phyloP scores from a whole-genome alignment of 2,888 invertebrate species.

The Cataglyphis albicans region DNA sequence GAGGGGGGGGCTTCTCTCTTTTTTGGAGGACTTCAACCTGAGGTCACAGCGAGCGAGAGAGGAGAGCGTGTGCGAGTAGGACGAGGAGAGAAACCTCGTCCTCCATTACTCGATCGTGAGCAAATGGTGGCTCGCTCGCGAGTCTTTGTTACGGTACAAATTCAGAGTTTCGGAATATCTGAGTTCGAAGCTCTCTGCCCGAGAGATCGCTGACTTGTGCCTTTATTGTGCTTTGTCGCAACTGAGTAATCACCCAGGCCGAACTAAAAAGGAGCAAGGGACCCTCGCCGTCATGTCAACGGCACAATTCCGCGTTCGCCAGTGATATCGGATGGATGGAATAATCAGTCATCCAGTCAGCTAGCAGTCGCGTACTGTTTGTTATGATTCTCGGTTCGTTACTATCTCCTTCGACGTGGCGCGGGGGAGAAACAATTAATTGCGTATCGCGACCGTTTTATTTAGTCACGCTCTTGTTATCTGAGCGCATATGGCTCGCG shows the following conservation, averaged over 20 bases:
- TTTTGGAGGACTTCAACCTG: slow-evolving; percentile 73
- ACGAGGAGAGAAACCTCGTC: slow-evolving; percentile 77
- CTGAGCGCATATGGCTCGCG: slow-evolving; percentile 55
- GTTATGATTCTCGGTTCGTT: slow-evolving; percentile 76
- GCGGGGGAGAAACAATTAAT: slow-evolving; percentile 72
- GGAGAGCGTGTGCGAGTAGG: slow-evolving; percentile 56
- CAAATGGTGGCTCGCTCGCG: slow-evolving; percentile 82
- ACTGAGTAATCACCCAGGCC: slow-evolving; percentile 40
- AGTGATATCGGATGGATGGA: slow-evolving; percentile 54
- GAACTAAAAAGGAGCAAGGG: background rate
- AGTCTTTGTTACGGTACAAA: slow-evolving; percentile 78
- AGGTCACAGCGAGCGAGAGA: slow-evolving; percentile 68
- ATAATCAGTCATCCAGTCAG: slow-evolving; percentile 14
- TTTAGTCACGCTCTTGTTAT: slow-evolving; percentile 68
- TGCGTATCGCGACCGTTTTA: slow-evolving; percentile 77
- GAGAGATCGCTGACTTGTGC: slow-evolving; percentile 54
- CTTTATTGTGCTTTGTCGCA: slow-evolving; percentile 56
- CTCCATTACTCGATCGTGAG: slow-evolving; percentile 84
- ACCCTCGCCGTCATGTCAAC: slow-evolving; percentile 64
- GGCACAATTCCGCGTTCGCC: slow-evolving; percentile 62
- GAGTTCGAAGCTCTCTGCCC: background rate
- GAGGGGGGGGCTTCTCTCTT: slow-evolving; percentile 65
- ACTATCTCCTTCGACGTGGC: slow-evolving; percentile 66
- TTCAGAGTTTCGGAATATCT: slow-evolving; percentile 1
- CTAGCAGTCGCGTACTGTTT: slow-evolving; percentile 69